A percentile compares a stretch with the other conserved stretches of the same genome.
phyloP scores from a whole-genome alignment of 2,888 invertebrate genomes.

The Penaeus monodon region DNA sequence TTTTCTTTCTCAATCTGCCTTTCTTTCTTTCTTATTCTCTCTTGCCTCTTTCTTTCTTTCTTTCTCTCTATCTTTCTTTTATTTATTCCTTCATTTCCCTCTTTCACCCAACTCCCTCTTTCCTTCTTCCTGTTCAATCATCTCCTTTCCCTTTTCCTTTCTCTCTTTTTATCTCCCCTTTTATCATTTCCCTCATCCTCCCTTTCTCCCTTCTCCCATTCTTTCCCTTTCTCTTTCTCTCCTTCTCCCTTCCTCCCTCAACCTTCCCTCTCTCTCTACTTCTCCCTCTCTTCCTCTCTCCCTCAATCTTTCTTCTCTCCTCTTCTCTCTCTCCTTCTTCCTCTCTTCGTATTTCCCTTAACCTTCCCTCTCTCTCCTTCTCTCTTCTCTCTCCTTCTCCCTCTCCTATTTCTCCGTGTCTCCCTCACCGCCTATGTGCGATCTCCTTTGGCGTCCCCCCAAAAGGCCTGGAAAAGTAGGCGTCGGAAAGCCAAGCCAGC shows the following conservation, averaged over 20 bases:
- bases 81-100: too few species aligned
- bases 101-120: neutral
- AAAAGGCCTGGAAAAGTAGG: neutral
- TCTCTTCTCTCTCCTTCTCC: too few species aligned
- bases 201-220: neutral
- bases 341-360: too few species aligned
- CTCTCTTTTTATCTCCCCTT: too few species aligned
- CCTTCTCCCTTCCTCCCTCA: too few species aligned
- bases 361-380: neutral
- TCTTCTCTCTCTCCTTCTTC: neutral
- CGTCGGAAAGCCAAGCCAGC: constrained; percentile 15
- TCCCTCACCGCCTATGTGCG: constrained; percentile 11
- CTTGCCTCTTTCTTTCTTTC: neutral
- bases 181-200: too few species aligned
- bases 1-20: too few species aligned
- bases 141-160: too few species aligned
- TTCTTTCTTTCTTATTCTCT: neutral
- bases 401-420: neutral
- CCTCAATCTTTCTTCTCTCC: neutral
- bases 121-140: neutral
- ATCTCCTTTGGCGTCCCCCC: constrained; percentile 12
- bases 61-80: neutral
- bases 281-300: too few species aligned
- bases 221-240: too few species aligned
- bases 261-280: neutral